Base-by-base conservation (phyloP, 2,888 invertebrate genomes). In the Matsumyia berberina region DNA sequence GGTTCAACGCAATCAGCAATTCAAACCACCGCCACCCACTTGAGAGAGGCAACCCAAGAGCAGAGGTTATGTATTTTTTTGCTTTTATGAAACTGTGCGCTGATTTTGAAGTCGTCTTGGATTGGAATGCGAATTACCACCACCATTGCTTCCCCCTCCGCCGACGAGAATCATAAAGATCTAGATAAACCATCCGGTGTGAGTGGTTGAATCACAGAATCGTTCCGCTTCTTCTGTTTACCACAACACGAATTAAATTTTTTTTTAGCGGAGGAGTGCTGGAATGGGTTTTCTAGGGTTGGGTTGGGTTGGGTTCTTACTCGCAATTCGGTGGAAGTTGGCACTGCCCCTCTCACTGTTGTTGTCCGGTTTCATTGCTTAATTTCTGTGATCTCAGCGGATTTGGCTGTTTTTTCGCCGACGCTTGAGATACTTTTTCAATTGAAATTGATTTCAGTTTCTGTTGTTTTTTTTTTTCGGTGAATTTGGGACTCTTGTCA, bases 1-100 rank as follows among this genome's bases (percentile, higher is more conserved):
- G 39, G 51, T 64, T 64, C 44, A 12, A 24, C 64, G 64, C 64
- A 74, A 74, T 64, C 73, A 74, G 73, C 44, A 64, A 64, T 74
- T 74, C 73, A 74, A 74, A 64, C 53, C 35, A n/a, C n/a, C 33
- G 33, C 33, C 39, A 24, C 12, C 58, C 39, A 46, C 46, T 46
- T 46, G 46, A 19, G 19, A 17, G 3, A 8, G 19, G 9, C 19
- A 19, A 9, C 11, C 37, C 4, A 46, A 46, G 9, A n/a, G n/a
- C 17, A 17, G 44, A 44, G 44, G 44, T 44, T 44, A 44, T 15
- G 9, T 9, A 3, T 35, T 42, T 3, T 5, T 5, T 46, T 46
- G 17, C 9, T 46, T 46, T 46, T 46, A 19, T 46, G 46, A 19
- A 46, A 46, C 46, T 46, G 24, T 24, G 58, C 39, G 24, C 58